Conservation (phyloP, 2,888 invertebrate genomes). For the Ethmia dodecea region DNA sequence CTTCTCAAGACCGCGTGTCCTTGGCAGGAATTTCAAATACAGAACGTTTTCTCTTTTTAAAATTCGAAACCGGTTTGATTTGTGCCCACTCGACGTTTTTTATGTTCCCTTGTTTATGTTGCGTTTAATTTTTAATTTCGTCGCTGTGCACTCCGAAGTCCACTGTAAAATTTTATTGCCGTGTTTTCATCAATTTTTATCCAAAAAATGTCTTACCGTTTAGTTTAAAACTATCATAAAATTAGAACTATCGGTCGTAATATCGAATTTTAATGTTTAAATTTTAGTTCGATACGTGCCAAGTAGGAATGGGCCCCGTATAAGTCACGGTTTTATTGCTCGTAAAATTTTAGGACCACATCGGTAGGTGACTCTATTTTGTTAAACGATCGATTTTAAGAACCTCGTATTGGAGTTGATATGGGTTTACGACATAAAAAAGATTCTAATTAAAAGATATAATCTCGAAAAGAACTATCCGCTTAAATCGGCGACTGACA, state of each 20-base stretch:
- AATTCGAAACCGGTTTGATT: constrained; percentile 52
- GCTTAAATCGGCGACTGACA: constrained; percentile 5
- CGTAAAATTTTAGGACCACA: constrained; percentile 67
- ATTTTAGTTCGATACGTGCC: constrained; percentile 51
- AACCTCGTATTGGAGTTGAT: constrained; percentile 33
- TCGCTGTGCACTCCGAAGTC: constrained; percentile 5
- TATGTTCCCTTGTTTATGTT: constrained; percentile 25
- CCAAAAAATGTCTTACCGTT: constrained; percentile 40
- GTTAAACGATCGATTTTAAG: constrained; percentile 46
- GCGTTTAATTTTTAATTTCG: constrained; percentile 33
- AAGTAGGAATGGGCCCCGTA: constrained; percentile 45
- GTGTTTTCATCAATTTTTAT: constrained; percentile 48
- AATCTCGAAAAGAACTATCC: constrained; percentile 5
- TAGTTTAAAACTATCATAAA: constrained; percentile 64
- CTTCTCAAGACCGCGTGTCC: constrained; percentile 50
- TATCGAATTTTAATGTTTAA: constrained; percentile 65
- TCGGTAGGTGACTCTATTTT: constrained; percentile 48
- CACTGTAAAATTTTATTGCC: constrained; percentile 43
- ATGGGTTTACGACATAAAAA: constrained; percentile 36
- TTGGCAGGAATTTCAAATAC: constrained; percentile 64
- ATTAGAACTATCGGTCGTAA: constrained; percentile 71
- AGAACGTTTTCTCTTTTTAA: constrained; percentile 39
- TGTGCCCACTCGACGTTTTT: constrained; percentile 30
- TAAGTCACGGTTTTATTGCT: constrained; percentile 71
- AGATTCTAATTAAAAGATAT: constrained; percentile 25